Evolutionary conservation across 1,140 invertebrate species (phyloP), one percentile per base, ranked within the genome.

Genomic region (Carposina sasakii): DNA sequence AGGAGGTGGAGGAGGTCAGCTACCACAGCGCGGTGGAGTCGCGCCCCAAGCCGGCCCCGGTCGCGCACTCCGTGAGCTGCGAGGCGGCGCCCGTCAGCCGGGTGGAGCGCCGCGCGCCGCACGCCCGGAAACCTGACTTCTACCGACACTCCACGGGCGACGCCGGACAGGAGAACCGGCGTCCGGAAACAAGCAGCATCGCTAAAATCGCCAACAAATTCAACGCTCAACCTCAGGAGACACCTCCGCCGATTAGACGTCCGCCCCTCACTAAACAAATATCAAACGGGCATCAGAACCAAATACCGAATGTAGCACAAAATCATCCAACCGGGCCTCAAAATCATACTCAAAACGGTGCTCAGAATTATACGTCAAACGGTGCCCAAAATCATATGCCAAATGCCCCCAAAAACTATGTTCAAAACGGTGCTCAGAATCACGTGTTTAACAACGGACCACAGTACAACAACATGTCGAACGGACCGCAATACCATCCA

Each of bases 151-250:
- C 77, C 4, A 61, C 79, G 12, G 73, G 70, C 2, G 67, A 81
- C 30, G 56, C n/a, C n/a, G n/a, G n/a, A n/a, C n/a, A 13, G 24
- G 65, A 69, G 20, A 60, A 68, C 5, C 73, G 74, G 46, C 57
- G 64, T 9, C 59, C 65, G 3, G 73, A 78, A 2, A 75, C 58
- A 31, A 69, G 58, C 33, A 72, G 77, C 15, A 84, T 84, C 15
- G 74, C 77, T 2, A 69, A 67, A 0, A 78, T 83, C 16, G 79
- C 79, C 1, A 71, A 78, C 36, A 83, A 79, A 48, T 83, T 83
- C 44, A 70, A 83, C 37, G 40, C 61, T 8, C 70, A 71, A 31
- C 52, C 68, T 6, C 36, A 39, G 19, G 60, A 65, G 28, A 46
- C 52, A 4, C 60, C 40, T 41, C 71, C 49, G 50, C 81, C 81